Percentiles rank a stretch among this genome's conserved stretches.
Evolutionary conservation across 2,797 vertebrate genomes (phyloP).

Genomic region (Gadopsis marmoratus): DNA sequence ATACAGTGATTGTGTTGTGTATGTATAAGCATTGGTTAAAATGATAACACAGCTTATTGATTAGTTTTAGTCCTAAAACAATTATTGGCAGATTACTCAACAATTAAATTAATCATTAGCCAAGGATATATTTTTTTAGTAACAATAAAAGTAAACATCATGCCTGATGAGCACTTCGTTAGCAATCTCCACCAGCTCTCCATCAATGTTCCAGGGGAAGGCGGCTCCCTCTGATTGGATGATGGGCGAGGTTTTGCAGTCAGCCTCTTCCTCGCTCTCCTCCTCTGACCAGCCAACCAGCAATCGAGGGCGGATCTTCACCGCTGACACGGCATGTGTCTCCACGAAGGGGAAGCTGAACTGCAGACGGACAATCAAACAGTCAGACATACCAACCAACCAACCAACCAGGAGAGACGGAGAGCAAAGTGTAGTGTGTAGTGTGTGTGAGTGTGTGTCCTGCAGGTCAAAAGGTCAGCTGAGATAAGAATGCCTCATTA

Average conservation of each 20-base stretch:
- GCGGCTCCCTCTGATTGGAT: constrained; percentile 77
- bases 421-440: background rate
- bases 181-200: constrained; percentile 90
- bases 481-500: constrained; percentile 12
- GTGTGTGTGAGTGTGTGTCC: constrained; percentile 18
- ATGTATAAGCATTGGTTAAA: background rate
- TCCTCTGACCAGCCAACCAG: constrained; percentile 66
- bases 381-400: constrained; percentile 1
- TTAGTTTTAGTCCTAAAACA: background rate
- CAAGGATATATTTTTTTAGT: background rate
- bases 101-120: background rate
- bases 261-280: constrained; percentile 63
- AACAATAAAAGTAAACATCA: too few relatives aligned
- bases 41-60: background rate
- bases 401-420: background rate
- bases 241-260: constrained; percentile 74
- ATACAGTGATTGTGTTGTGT: background rate
- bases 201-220: constrained; percentile 95
- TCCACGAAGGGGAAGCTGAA: constrained; percentile 95
- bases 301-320: constrained; percentile 84
- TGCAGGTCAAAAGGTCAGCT: constrained; percentile 27
- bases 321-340: constrained; percentile 88
- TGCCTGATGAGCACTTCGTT: constrained; percentile 91
- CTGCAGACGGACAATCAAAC: constrained; percentile 75
- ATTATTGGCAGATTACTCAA: background rate